phyloP scores from a whole-genome alignment of 2,113 vertebrate species.

The Oryzias javanicus region DNA sequence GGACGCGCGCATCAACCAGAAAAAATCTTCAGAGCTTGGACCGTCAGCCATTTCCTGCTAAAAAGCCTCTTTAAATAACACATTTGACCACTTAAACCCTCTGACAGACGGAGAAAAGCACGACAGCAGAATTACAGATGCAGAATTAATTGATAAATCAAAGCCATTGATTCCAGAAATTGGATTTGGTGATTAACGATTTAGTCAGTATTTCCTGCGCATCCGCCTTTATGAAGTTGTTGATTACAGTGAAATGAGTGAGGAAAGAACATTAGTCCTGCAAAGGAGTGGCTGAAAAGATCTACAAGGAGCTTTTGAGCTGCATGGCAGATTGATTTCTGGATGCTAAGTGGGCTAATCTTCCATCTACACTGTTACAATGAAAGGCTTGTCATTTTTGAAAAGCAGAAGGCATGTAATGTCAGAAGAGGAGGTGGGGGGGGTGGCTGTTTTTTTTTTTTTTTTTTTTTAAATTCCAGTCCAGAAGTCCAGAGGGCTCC shows the following conservation, averaged over 20 bases:
- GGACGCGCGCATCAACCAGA: slow-evolving; percentile 62
- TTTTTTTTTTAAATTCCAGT: slow-evolving; percentile 3
- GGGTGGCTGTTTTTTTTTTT: neutral
- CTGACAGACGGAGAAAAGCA: slow-evolving; percentile 50
- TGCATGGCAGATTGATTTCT: slow-evolving; percentile 63
- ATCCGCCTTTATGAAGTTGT: slow-evolving; percentile 58
- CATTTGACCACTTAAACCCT: slow-evolving; percentile 65
- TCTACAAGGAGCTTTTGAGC: slow-evolving; percentile 38
- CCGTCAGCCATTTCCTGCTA: slow-evolving; percentile 62
- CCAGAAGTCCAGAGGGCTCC: slow-evolving; percentile 12
- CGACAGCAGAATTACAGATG: slow-evolving; percentile 44
- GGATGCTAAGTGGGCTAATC: slow-evolving; percentile 63
- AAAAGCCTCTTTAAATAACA: slow-evolving; percentile 73
- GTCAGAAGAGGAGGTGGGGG: neutral
- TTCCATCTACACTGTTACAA: slow-evolving; percentile 40
- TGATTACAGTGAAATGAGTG: slow-evolving; percentile 59
- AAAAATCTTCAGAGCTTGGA: slow-evolving; percentile 69
- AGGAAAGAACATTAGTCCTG: slow-evolving; percentile 50
- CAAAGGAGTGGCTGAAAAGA: slow-evolving; percentile 46
- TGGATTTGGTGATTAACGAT: slow-evolving; percentile 58
- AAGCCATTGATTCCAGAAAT: slow-evolving; percentile 59
- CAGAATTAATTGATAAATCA: slow-evolving; percentile 71
- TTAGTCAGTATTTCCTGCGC: slow-evolving; percentile 47
- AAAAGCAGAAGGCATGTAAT: slow-evolving; percentile 4
- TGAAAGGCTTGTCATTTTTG: slow-evolving; percentile 24